phyloP scores from a whole-genome alignment of 2,113 vertebrate genomes.

The Apistogramma diplotaenia region DNA sequence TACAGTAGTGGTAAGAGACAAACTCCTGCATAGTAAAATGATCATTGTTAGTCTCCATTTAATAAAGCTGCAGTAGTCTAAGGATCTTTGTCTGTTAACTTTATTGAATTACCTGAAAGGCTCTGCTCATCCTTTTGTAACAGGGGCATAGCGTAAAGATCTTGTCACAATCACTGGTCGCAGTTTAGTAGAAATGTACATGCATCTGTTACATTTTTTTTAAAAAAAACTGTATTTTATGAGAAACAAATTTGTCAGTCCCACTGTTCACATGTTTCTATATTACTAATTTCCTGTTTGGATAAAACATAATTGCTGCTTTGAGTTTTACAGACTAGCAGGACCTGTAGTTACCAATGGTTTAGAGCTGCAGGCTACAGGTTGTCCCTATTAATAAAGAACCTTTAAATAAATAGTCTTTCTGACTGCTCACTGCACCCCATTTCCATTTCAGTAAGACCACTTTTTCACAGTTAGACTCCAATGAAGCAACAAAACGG shows the following conservation, averaged over 20 bases:
- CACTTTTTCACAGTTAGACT: background rate
- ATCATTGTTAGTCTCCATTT: slow-evolving; percentile 20
- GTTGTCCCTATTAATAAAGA: background rate
- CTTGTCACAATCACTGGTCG: background rate
- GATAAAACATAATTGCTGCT: background rate
- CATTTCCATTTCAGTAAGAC: background rate
- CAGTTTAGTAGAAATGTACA: background rate
- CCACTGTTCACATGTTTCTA: no score
- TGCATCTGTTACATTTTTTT: no score
- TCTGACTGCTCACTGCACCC: background rate
- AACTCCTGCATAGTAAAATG: background rate
- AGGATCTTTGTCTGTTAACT: slow-evolving; percentile 18
- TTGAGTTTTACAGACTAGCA: no score
- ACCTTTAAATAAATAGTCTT: background rate
- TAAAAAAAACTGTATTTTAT: no score
- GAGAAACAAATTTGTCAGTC: no score
- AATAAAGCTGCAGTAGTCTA: slow-evolving; percentile 4
- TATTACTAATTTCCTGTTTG: background rate
- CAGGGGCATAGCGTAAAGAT: background rate
- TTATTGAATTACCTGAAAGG: background rate
- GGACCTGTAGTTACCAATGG: no score
- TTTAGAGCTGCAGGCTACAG: no score
- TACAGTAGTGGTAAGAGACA: background rate
- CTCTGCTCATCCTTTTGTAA: background rate
- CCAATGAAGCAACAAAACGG: background rate